A percentile compares a stretch with the other conserved stretches of the same genome.
Conservation (phyloP, 2,113 vertebrate species). For the Rafetus swinhoei region DNA sequence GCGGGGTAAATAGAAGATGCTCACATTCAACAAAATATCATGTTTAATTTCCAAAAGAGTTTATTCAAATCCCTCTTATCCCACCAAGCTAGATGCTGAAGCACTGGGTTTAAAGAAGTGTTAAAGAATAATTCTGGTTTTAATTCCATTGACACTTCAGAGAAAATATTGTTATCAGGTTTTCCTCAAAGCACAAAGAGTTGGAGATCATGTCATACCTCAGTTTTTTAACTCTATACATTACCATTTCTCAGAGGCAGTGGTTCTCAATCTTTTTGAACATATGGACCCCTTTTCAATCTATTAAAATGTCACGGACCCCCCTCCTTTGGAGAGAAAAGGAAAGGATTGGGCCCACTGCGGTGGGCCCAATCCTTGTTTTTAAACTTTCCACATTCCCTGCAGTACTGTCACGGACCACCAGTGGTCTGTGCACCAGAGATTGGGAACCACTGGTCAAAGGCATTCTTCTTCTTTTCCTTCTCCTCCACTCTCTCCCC, state of each 20-base stretch:
- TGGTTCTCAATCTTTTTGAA: too few species aligned
- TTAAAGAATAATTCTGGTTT: neutral
- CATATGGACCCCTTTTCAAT: too few species aligned
- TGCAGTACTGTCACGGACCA: too few species aligned
- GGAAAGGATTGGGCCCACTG: too few species aligned
- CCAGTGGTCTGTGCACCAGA: too few species aligned
- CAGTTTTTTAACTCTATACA: fast-evolving
- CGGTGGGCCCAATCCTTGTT: too few species aligned
- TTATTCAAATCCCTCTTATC: neutral
- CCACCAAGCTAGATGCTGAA: neutral
- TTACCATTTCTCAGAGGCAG: neutral
- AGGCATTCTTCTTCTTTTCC: neutral
- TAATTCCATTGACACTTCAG: neutral
- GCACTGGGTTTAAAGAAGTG: neutral
- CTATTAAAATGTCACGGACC: too few species aligned
- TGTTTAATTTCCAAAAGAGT: neutral
- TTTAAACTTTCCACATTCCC: too few species aligned
- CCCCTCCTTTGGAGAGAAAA: too few species aligned
- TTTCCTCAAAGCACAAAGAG: neutral
- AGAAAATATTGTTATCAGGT: neutral
- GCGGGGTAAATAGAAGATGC: neutral
- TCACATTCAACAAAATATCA: fast-evolving
- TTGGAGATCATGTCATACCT: neutral
- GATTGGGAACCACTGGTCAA: too few species aligned
- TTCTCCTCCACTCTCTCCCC: neutral